A percentile compares a stretch with the other conserved stretches of the same genome.
Evolutionary conservation across 2,797 vertebrate genomes (phyloP).

Genomic region (Florisuga fusca): DNA sequence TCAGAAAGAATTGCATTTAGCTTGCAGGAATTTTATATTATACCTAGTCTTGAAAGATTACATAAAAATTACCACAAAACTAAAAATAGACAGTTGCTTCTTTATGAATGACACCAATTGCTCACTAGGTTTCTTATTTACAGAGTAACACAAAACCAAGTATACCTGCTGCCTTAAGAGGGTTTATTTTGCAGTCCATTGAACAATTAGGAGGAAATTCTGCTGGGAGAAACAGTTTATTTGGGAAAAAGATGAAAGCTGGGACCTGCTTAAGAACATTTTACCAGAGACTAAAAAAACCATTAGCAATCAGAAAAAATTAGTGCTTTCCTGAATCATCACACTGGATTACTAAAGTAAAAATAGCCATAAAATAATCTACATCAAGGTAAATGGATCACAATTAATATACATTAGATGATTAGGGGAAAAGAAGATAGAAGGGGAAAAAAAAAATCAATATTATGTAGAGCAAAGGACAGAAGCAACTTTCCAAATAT

Average conservation of each 20-base stretch:
- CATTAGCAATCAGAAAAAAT: not conserved
- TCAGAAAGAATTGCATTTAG: not conserved
- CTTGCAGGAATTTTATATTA: not conserved
- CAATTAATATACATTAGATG: constrained; percentile 20
- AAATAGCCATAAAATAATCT: not conserved
- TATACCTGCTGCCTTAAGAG: constrained; percentile 30
- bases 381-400: not conserved
- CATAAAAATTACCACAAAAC: not conserved
- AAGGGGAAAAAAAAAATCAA: not conserved
- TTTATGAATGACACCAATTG: constrained; percentile 21
- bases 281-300: not conserved
- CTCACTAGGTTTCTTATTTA: constrained; percentile 30
- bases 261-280: not conserved
- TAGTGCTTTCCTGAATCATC: not conserved
- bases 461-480: not conserved
- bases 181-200: constrained; percentile 20
- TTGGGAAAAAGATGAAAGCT: constrained; percentile 32
- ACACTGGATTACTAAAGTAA: not conserved
- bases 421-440: not conserved
- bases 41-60: constrained; percentile 5
- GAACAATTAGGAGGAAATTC: constrained; percentile 36
- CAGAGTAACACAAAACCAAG: constrained; percentile 30
- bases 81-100: constrained; percentile 30
- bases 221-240: constrained; percentile 2
- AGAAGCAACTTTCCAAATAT: not conserved